These are phyloP conservation scores for Tenualosa ilisha DNA, from an alignment of 2,797 vertebrate species.

Conservation along the genomic window DNA sequence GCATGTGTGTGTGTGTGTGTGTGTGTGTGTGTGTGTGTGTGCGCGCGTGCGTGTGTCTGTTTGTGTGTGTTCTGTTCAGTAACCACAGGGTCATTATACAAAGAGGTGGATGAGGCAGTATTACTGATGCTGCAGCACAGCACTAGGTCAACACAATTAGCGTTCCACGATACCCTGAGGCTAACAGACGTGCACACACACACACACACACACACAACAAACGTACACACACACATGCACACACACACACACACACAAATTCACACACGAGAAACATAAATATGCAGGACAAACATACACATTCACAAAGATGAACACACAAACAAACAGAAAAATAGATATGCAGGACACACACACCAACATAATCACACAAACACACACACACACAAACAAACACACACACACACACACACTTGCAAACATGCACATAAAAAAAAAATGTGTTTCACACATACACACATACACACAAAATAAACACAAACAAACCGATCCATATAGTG, in stretches of 20 bases:
- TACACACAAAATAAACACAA: conserved; percentile 19
- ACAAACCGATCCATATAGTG: not conserved
- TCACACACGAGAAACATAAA: not conserved
- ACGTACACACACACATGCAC: too few relatives aligned
- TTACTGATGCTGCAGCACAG: conserved; percentile 22
- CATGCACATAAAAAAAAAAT: conserved; percentile 2
- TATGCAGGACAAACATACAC: conserved; percentile 4
- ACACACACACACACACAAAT: not conserved
- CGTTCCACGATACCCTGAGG: conserved; percentile 15
- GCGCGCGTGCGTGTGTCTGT: not conserved
- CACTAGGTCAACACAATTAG: conserved; percentile 23
- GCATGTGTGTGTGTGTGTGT: not conserved
- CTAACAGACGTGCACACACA: not conserved
- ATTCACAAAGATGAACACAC: conserved; percentile 19
- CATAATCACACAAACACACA: not conserved
- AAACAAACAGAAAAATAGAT: conserved; percentile 8
- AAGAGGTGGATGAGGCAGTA: conserved; percentile 20
- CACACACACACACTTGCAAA: not conserved
- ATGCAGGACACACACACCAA: not conserved
- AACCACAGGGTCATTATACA: conserved; percentile 24
- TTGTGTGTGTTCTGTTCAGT: conserved; percentile 8
- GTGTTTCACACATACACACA: not conserved
- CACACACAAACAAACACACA: not conserved
- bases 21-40: not conserved
- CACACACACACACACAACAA: not conserved